A percentile compares a stretch with the other conserved stretches of the same genome.
These are phyloP conservation scores for Nezara viridula DNA, from an alignment of 2,888 invertebrate species.

Conservation along the genomic window DNA sequence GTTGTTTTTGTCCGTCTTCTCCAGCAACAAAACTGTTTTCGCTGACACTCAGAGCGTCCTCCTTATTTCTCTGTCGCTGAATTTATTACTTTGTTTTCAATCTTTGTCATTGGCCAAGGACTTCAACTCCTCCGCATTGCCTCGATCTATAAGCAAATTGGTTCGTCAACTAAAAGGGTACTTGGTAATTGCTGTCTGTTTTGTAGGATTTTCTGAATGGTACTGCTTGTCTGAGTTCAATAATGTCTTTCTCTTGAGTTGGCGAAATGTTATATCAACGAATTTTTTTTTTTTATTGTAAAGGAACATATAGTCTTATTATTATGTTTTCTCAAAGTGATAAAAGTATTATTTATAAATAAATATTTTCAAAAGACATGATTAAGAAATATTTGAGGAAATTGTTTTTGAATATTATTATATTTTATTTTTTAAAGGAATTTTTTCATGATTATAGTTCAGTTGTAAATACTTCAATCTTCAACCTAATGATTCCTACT, in stretches of 20 bases:
- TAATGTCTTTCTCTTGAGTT: not conserved
- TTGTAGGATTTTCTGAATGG: not conserved
- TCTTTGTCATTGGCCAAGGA: not conserved
- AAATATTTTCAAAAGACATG: too few species aligned
- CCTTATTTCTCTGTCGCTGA: not conserved
- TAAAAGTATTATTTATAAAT: too few species aligned
- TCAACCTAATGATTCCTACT: too few species aligned
- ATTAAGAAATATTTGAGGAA: too few species aligned
- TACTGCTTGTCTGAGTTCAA: not conserved
- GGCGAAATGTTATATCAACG: not conserved
- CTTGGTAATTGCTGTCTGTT: not conserved
- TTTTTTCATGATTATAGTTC: too few species aligned
- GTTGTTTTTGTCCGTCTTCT: not conserved
- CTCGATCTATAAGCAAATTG: constrained; percentile 33
- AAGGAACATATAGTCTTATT: too few species aligned
- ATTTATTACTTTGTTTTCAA: constrained; percentile 48
- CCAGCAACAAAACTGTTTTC: constrained; percentile 36
- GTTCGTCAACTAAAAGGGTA: not conserved
- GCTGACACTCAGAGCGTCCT: not conserved
- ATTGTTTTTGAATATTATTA: too few species aligned
- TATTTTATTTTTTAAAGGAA: too few species aligned
- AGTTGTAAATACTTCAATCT: too few species aligned
- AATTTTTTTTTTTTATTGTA: not conserved
- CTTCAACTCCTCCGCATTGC: not conserved
- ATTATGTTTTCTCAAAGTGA: too few species aligned